Conservation (phyloP, 2,797 vertebrate genomes). For the Monodelphis domestica region DNA sequence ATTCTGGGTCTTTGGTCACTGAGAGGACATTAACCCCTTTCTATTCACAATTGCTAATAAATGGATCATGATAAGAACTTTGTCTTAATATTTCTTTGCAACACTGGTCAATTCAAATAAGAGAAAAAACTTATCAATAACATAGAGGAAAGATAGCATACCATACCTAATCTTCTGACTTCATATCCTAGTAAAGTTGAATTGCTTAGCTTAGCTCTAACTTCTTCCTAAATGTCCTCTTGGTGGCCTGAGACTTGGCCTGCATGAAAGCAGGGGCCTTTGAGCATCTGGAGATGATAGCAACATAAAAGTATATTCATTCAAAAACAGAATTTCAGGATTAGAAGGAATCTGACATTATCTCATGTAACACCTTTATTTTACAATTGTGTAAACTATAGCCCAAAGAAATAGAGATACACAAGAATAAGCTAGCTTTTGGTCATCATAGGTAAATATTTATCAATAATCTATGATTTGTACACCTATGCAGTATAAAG, state of each 20-base stretch:
- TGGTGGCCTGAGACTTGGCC: background rate
- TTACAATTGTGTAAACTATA: background rate
- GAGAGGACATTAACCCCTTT: background rate
- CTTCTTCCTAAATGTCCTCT: background rate
- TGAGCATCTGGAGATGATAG: background rate
- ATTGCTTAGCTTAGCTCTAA: background rate
- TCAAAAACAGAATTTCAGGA: background rate
- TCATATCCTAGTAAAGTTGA: background rate
- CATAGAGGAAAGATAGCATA: background rate
- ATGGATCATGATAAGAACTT: background rate
- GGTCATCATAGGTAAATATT: background rate
- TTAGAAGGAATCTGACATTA: background rate
- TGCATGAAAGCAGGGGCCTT: background rate
- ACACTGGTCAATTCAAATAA: background rate
- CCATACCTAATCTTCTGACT: background rate
- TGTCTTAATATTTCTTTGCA: background rate
- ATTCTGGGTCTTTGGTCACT: background rate
- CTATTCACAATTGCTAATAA: background rate
- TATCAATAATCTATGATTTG: background rate
- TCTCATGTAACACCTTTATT: background rate
- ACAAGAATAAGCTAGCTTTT: background rate
- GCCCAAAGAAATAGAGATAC: background rate
- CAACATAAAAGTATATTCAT: background rate
- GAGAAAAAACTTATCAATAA: background rate
- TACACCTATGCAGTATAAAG: background rate